Base-by-base conservation (phyloP, 2,888 invertebrate species). In the Xestobium rufovillosum region DNA sequence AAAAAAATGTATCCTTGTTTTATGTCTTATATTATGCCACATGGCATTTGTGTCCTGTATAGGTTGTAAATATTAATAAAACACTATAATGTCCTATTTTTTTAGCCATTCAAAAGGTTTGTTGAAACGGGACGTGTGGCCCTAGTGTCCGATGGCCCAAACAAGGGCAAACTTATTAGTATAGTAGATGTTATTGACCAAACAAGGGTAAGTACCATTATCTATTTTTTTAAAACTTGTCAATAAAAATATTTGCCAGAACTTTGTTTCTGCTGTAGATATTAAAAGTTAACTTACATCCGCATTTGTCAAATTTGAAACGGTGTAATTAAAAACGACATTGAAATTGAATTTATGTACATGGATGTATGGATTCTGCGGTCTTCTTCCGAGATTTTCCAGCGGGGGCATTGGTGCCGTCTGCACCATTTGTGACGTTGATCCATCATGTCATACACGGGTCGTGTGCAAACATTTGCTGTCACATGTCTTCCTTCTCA, bases 181-280 rank as follows among this genome's bases (percentile, higher is more conserved):
- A 92, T 98, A 63, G 92, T 97, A 44, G 94, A 98, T 67, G 80
- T 97, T 56, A 90, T 98, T 59, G 95, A 98, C 67, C 95, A 96
- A 73, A 97, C 92, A 60, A 82, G 92, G 69, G 82, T 74, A 61
- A 71, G 73, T 67, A 38, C 2, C 30, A 33, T 37, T 27, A 36
- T 10, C 8, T 32, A 34, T 31, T 30, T 16, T 39, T 39, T 39
- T 41, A 41, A 27, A 12, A 32, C 2, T 19, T 10, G 16, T 12
- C 11, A 10, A 14, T 31, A 31, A n/a, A n/a, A 9, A 4, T 6
- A 8, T 10, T n/a, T n/a, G 4, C 28, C 11, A 27, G 6, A 8
- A 27, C 9, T n/a, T 23, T 23, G 23, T 8, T 23, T 23, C n/a
- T 8, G 6, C n/a, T 23, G 23, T 23, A 8, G 23, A n/a, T 23